Evolutionary conservation across 2,797 vertebrate species (phyloP).

Genomic region (Sarcoramphus papa): DNA sequence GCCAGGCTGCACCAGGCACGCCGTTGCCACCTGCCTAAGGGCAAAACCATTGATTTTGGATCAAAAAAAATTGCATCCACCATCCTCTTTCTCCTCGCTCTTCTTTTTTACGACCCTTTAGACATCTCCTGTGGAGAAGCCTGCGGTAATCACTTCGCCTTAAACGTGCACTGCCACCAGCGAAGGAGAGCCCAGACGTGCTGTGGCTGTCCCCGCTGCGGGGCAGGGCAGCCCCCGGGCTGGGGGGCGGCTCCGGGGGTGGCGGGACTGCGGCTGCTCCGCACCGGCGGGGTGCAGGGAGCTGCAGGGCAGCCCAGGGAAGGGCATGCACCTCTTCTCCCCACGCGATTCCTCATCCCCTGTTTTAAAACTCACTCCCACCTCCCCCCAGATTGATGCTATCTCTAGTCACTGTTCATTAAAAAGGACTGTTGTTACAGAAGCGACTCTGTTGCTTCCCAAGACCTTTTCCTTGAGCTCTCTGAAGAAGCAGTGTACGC

Average conservation of each 20-base stretch:
- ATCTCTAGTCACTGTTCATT: fast-evolving
- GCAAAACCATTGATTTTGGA: not conserved
- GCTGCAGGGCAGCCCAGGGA: not conserved
- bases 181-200: fast-evolving
- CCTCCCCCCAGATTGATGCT: not conserved
- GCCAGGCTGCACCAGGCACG: not conserved
- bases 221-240: not conserved
- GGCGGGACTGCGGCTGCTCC: not conserved
- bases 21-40: not conserved
- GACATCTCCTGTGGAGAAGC: not conserved
- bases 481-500: not conserved
- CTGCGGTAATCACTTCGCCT: not conserved
- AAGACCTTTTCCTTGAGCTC: not conserved
- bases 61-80: not conserved
- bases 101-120: not conserved
- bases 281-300: fast-evolving
- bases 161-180: not conserved
- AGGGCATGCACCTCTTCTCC: not conserved
- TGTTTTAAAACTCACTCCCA: not conserved
- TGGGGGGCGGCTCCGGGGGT: not conserved
- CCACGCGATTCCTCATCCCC: fast-evolving
- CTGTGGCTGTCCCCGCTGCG: not conserved
- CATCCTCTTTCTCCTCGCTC: not conserved
- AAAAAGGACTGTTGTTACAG: not conserved
- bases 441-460: not conserved